Conservation (phyloP, 2,113 vertebrate species). For the Dipodomys merriami region DNA sequence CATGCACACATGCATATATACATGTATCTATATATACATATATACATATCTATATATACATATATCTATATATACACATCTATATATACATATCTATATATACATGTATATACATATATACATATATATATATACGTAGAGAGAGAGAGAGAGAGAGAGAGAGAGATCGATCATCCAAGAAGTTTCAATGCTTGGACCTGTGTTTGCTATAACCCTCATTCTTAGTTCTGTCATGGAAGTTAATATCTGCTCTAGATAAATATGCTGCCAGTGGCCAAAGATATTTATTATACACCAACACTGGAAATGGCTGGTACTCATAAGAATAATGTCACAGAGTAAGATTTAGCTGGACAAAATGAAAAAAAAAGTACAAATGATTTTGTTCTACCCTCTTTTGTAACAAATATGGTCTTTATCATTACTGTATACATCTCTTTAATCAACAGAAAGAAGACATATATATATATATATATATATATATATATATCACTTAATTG, state of each 20-base stretch:
- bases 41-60: background rate
- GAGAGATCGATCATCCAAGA: background rate
- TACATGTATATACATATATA: background rate
- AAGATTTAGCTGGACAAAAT: background rate
- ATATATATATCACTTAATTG: background rate
- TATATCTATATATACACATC: no score
- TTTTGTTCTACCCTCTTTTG: background rate
- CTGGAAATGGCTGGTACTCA: background rate
- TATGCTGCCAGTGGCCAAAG: background rate
- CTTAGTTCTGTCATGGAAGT: background rate
- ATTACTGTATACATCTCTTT: background rate
- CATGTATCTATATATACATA: background rate
- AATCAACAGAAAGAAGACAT: background rate
- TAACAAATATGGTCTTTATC: background rate
- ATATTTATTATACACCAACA: background rate
- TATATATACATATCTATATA: background rate
- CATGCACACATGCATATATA: background rate
- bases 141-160: background rate
- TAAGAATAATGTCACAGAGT: background rate
- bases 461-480: background rate
- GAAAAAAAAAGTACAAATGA: background rate
- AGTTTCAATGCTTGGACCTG: fast-evolving
- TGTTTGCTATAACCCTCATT: background rate
- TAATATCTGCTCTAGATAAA: background rate
- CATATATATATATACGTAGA: no score